Percentiles rank a stretch among this genome's conserved stretches.
Conservation (phyloP, 2,113 vertebrate genomes). For the Sarotherodon lohbergeri region DNA sequence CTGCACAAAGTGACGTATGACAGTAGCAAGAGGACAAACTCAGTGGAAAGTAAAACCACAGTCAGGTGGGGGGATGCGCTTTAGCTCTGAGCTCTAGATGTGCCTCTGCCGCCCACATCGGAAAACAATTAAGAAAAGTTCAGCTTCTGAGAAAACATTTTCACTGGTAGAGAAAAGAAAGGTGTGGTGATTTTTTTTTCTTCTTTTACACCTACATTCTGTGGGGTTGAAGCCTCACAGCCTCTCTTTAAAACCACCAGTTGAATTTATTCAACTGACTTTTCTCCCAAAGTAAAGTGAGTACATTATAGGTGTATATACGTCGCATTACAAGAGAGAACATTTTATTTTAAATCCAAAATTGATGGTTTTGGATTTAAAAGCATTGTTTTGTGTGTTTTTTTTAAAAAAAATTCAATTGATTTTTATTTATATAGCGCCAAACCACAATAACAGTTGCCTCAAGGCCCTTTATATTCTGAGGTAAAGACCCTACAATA, state of each 20-base stretch:
- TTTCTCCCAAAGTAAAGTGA: background rate
- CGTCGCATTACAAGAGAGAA: background rate
- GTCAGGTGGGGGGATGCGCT: slow-evolving; percentile 11
- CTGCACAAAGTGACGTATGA: background rate
- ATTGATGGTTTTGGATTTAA: background rate
- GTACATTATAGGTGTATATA: background rate
- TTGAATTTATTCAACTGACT: background rate
- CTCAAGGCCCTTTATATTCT: background rate
- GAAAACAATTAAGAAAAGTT: slow-evolving; percentile 43
- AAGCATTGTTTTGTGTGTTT: background rate
- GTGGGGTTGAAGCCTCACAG: background rate
- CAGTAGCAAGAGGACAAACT: slow-evolving; percentile 9
- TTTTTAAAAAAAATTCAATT: background rate
- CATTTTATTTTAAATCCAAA: background rate
- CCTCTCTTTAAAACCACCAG: background rate
- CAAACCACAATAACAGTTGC: background rate
- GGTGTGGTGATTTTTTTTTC: background rate
- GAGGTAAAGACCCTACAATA: background rate
- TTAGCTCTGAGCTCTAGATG: background rate
- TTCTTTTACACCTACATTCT: background rate
- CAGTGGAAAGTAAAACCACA: slow-evolving; percentile 57
- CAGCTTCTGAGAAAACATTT: slow-evolving; percentile 53
- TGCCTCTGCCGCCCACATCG: slow-evolving; percentile 51
- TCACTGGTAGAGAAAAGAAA: background rate
- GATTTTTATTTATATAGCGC: background rate